Percentiles rank a stretch among this genome's conserved stretches.
These are phyloP conservation scores for Atethmia centrago DNA, from an alignment of 2,888 invertebrate genomes.

Conservation along the genomic window DNA sequence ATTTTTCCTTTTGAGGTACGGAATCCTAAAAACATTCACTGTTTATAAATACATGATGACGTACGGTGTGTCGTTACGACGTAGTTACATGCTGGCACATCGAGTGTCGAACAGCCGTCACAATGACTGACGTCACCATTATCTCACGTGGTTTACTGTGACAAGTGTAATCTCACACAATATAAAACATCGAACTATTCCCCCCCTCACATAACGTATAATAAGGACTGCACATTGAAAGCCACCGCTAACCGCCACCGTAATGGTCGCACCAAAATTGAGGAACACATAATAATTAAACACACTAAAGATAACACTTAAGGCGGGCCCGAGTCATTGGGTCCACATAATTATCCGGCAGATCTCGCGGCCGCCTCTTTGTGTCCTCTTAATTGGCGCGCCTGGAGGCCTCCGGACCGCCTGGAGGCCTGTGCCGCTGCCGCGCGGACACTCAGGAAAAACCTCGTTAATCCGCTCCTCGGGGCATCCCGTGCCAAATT, in stretches of 20 bases:
- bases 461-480: constrained; percentile 64
- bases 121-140: neutral
- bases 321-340: constrained; percentile 43
- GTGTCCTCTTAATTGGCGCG: constrained; percentile 61
- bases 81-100: neutral
- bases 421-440: constrained; percentile 18
- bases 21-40: too few relatives aligned
- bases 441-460: constrained; percentile 57
- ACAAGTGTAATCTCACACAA: neutral
- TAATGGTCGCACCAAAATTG: constrained; percentile 18
- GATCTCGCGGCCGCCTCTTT: constrained; percentile 50
- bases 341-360: constrained; percentile 64
- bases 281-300: constrained; percentile 41
- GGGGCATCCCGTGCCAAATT: constrained; percentile 61
- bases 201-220: too few relatives aligned
- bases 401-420: constrained; percentile 25
- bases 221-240: neutral
- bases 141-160: neutral
- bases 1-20: too few relatives aligned
- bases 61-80: neutral
- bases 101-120: neutral
- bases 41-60: too few relatives aligned
- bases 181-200: neutral
- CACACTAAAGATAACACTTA: constrained; percentile 49
- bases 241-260: neutral